Evolutionary conservation across 2,797 vertebrate genomes (phyloP), one percentile per base, ranked within the genome.

Genomic region (Monodelphis domestica): DNA sequence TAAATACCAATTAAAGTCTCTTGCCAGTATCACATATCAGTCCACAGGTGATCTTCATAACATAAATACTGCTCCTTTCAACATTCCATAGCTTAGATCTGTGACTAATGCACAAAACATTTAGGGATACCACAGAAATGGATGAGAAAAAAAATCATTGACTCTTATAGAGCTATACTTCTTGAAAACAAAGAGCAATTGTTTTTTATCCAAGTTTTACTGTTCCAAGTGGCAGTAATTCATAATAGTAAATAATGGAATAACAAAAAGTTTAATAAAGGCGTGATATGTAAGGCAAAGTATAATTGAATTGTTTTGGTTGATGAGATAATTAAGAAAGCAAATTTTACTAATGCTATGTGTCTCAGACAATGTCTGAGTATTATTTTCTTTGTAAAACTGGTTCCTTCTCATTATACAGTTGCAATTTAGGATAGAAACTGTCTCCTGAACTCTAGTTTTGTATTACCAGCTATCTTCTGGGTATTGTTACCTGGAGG

Each of bases 1-100:
- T 92, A 91, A 52, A 56, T 91, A 89, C 93, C 91, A 93, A 89
- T 94, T 94, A 88, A 95, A 93, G 88, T 53, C 38, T 84, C 15
- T 53, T 89, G 30, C 63, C 51, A n/a, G 21, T 30, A 59, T 54
- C 70, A 57, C 54, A 28, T 17, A 92, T 17, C 11, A 88, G 30
- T 84, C 52, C 89, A 38, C 45, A 63, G 54, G 52, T 96, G 53
- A 93, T 78, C 91, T 94, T 94, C 78, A 88, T n/a, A 91, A 95
- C 90, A 96, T 90, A 91, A 95, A 11, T 88, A 50, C 55, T 94
- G 70, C 53, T 87, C 59, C 45, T 91, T 91, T 93, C 33, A 56
- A 52, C 91, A 33, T 91, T 29, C 54, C 90, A 90, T 93, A 52
- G 52, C 88, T 84, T 15, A 91, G 29, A 38, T 91, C 84, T 88